phyloP scores from a whole-genome alignment of 2,113 vertebrate genomes.

The Microcebus lehilahytsara region DNA sequence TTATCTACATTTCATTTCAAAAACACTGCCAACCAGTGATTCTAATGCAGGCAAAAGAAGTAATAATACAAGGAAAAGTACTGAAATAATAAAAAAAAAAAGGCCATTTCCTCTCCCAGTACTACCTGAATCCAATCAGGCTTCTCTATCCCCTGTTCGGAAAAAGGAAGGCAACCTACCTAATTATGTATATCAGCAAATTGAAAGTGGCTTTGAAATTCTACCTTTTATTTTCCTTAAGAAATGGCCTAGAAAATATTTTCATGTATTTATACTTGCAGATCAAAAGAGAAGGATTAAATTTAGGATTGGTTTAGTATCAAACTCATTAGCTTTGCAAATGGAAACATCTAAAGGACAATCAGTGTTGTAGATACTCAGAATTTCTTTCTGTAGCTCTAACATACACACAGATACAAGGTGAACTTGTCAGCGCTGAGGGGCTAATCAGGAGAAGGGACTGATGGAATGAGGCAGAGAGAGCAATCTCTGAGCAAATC shows the following conservation, averaged over 20 bases:
- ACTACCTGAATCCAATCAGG: neutral
- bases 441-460: neutral
- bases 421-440: neutral
- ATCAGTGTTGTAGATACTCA: neutral
- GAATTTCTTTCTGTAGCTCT: neutral
- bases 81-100: neutral
- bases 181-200: neutral
- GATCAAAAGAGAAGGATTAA: neutral
- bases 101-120: neutral
- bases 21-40: neutral
- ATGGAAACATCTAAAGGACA: neutral
- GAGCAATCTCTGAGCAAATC: neutral
- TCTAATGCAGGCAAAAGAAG: neutral
- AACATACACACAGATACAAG: neutral
- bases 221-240: neutral
- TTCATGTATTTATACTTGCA: neutral
- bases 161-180: neutral
- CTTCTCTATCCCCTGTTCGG: rapidly evolving
- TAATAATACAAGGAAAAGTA: neutral
- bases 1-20: constrained; percentile 9
- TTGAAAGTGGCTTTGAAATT: neutral
- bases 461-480: neutral
- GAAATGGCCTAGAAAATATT: neutral
- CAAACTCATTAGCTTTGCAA: neutral
- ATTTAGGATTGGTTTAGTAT: neutral